Base-by-base conservation (phyloP, 2,888 invertebrate genomes). In the Pristionchus arcanus region DNA sequence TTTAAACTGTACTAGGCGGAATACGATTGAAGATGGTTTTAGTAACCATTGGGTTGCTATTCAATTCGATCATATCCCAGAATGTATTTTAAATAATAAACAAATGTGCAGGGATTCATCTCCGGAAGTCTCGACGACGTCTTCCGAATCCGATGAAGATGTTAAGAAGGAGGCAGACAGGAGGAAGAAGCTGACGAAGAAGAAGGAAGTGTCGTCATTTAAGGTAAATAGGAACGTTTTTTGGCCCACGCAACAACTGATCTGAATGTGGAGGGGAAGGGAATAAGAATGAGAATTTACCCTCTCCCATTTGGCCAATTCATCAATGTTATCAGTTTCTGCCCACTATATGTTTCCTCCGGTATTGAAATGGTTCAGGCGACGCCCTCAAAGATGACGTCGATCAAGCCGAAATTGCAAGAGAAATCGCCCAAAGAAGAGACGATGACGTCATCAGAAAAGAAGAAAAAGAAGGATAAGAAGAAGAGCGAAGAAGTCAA, bases 91-190 rank as follows among this genome's bases (percentile, higher is more conserved):
- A n/a, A 42, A 77, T 49, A n/a, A 77, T 77, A 1, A 59, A 49
- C n/a, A 19, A 2, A 21, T 34, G 2, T 49, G 15, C 42, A 77
- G 77, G 9, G 42, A 42, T 42, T 77, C 77, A 4, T 77, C 77
- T 15, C 77, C 77, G 42, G 77, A 77, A 42, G 42, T 77, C 49
- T 77, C 77, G 42, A n/a, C 77, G 42, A 77, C 42, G 42, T 77
- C 77, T n/a, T 77, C 77, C 21, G 77, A 77, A 21, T 77, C 77
- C 34, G 34, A 34, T 3, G 77, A 25, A 2, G 74, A 74, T 34
- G 34, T 37, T 31, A 31, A 19, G 59, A 59, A 86, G 31, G 86
- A 86, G 63, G 55, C 21, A 25, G 34, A 84, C 0, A 86, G 31
- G 66, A 63, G n/a, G 28, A 84, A 28, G 34, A 84, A 31, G 16